Evolutionary conservation across 2,797 vertebrate genomes (phyloP), one percentile per base, ranked within the genome.

Genomic region (Chromobotia macracanthus): DNA sequence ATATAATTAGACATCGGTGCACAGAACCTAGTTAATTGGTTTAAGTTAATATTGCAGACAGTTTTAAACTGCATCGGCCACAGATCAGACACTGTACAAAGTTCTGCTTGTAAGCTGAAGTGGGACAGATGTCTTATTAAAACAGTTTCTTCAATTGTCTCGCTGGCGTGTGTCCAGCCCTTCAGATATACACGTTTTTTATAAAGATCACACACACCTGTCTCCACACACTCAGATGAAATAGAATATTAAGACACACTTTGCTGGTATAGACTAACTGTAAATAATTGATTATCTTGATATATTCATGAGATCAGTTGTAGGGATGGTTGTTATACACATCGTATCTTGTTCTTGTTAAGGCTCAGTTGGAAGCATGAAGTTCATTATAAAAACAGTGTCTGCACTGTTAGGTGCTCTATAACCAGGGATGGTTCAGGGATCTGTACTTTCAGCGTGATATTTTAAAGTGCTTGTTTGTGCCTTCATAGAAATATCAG

Each of bases 211-310:
- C 86, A 81, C 84, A 46, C 87, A 92, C 89, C 88, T 92, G 89
- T 85, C 79, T 87, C 80, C 86, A 83, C 84, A 66, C 86, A 79
- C 83, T 48, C 60, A 87, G 85, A 87, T 86, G 83, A 90, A 90
- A 92, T 91, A 87, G 92, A 91, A 87, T 92, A 90, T 91, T 91
- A 90, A 93, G 90, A 90, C 91, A 92, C 91, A 90, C 91, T 93
- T 93, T 93, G 89, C 91, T 87, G 55, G 87, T 86, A 81, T 90
- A 88, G 92, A 90, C 88, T 88, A 86, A 84, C 89, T 84, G 91
- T 94, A 92, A 94, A 94, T 93, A 92, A 94, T 93, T 91, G 84
- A 93, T 89, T 83, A 88, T 91, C 86, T 93, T 93, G 91, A 94
- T 93, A 93, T 92, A 91, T 94, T 93, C 88, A 94, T 94, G 93